Evolutionary conservation across 2,888 invertebrate species (phyloP).

Genomic region (Anagyrus pseudococci): DNA sequence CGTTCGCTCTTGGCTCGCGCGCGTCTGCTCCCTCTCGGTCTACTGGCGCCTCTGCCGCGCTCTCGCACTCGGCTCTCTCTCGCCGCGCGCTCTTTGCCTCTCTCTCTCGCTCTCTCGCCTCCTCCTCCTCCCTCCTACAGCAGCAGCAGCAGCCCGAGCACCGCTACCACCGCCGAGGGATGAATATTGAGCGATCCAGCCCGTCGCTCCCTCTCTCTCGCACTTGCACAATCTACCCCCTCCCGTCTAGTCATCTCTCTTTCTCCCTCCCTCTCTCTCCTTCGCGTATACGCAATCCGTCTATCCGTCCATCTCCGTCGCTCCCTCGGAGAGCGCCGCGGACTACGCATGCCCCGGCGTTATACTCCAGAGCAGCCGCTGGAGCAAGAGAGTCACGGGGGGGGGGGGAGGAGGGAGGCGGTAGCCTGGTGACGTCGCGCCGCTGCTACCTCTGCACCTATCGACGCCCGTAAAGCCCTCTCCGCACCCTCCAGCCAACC

Average conservation of each 20-base stretch:
- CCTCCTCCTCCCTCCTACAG: conserved; percentile 37
- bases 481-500: background rate
- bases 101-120: too few species aligned
- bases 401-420: background rate
- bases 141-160: conserved; percentile 3
- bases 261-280: too few species aligned
- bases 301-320: too few species aligned
- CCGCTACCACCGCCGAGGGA: conserved; percentile 50
- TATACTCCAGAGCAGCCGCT: too few species aligned
- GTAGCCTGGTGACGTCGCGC: background rate
- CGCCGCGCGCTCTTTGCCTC: conserved; percentile 33
- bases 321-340: too few species aligned
- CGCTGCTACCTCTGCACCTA: background rate
- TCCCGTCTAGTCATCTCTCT: background rate
- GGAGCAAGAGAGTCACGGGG: too few species aligned
- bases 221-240: conserved; percentile 16
- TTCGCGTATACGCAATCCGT: too few species aligned
- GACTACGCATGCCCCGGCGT: too few species aligned
- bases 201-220: conserved; percentile 29
- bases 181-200: conserved; percentile 58
- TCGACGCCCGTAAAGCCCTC: background rate
- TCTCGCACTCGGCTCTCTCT: background rate
- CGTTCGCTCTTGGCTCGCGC: conserved; percentile 22
- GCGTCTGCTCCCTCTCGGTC: conserved; percentile 1
- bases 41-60: conserved; percentile 14